Conservation (phyloP, 2,797 vertebrate species). For the Sebastes variabilis region DNA sequence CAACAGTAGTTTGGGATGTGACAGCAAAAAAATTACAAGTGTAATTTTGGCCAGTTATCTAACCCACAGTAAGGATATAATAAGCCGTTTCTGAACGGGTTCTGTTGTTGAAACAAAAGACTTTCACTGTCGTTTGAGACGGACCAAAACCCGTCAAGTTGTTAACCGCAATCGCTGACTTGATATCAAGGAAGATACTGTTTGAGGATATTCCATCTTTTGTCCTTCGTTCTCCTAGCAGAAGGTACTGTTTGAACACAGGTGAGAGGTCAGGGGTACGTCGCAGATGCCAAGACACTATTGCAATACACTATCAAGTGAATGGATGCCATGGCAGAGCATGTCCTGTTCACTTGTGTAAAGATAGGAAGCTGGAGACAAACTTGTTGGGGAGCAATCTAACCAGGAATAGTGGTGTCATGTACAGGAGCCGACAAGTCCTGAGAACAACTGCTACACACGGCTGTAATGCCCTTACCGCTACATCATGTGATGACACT, state of each 20-base stretch:
- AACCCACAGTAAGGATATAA: too few relatives aligned
- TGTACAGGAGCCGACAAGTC: background rate
- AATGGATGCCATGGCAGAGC: background rate
- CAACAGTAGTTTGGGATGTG: background rate
- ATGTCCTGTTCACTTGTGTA: background rate
- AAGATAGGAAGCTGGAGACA: background rate
- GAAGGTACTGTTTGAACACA: background rate
- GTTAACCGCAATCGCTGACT: background rate
- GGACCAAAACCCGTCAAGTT: background rate
- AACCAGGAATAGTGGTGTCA: background rate
- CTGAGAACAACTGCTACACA: background rate
- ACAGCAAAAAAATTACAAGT: background rate
- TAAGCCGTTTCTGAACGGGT: background rate
- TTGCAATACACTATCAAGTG: background rate
- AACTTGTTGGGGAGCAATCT: background rate
- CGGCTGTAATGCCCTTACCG: fast-evolving
- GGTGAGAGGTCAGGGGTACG: background rate
- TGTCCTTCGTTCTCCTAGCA: background rate
- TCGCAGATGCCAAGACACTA: background rate
- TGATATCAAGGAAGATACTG: background rate
- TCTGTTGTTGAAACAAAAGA: background rate
- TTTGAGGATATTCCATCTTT: background rate
- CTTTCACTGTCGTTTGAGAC: background rate
- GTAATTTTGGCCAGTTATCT: background rate
- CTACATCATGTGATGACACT: background rate